A percentile compares a stretch with the other conserved stretches of the same genome.
phyloP scores from a whole-genome alignment of 2,888 invertebrate species.

The Tiliacea citrago region DNA sequence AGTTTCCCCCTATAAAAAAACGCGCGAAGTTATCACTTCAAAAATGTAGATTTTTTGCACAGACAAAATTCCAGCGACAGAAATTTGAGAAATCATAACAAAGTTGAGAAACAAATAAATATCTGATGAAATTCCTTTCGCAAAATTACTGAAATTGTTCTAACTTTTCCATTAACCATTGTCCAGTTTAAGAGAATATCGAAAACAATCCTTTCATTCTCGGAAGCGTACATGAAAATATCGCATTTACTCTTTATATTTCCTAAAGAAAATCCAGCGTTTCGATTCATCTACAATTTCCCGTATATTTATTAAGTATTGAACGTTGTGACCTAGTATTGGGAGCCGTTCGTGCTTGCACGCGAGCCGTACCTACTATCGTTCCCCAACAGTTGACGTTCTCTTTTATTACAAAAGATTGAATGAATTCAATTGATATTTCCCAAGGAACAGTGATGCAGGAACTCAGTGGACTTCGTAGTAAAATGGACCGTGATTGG shows the following conservation, averaged over 20 bases:
- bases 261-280: conserved; percentile 50
- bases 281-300: conserved; percentile 58
- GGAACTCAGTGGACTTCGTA: conserved; percentile 37
- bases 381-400: conserved; percentile 39
- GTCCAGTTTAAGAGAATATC: conserved; percentile 50
- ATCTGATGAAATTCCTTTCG: conserved; percentile 12
- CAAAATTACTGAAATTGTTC: conserved; percentile 14
- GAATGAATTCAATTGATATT: conserved; percentile 63
- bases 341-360: conserved; percentile 36
- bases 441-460: conserved; percentile 48
- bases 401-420: conserved; percentile 60
- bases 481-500: conserved; percentile 55
- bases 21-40: no score
- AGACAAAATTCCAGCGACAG: neutral
- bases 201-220: conserved; percentile 38
- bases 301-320: conserved; percentile 62
- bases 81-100: neutral
- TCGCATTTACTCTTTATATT: conserved; percentile 50
- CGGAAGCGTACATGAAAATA: conserved; percentile 38
- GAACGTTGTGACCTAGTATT: conserved; percentile 60
- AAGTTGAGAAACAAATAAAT: neutral
- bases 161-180: conserved; percentile 24
- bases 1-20: no score
- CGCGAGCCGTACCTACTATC: conserved; percentile 31
- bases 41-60: no score